phyloP scores from a whole-genome alignment of 53 echinoderm and acorn worm genomes.

The Temnopleurus reevesii region DNA sequence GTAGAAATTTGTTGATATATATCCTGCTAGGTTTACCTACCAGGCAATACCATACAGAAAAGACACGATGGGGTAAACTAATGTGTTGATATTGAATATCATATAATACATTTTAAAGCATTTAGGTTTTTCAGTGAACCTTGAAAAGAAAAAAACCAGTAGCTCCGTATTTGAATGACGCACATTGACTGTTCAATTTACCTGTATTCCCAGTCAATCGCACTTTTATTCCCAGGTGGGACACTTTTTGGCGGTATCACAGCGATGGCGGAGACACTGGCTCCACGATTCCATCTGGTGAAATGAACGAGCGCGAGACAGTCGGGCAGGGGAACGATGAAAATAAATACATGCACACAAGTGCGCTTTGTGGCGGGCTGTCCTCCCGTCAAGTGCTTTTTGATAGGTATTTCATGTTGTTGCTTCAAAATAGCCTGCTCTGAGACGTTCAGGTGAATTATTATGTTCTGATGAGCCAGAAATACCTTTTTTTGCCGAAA shows the following conservation, averaged over 20 bases:
- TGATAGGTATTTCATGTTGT: conserved; percentile 56
- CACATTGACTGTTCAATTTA: no score
- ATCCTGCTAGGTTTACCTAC: no score
- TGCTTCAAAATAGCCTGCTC: conserved; percentile 9
- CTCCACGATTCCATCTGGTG: conserved; percentile 60
- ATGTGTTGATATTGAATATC: no score
- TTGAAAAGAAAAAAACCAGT: no score
- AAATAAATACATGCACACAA: conserved; percentile 60
- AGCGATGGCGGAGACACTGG: background rate
- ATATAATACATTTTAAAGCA: no score
- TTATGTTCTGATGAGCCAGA: background rate
- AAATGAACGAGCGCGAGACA: conserved; percentile 58
- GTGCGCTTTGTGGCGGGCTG: conserved; percentile 55
- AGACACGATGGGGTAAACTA: no score
- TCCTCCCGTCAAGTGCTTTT: conserved; percentile 48
- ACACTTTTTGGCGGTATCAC: conserved; percentile 9
- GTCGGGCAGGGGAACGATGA: conserved; percentile 47
- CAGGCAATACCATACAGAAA: no score
- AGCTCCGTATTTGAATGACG: no score
- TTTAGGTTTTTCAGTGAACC: no score
- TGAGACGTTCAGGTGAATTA: background rate
- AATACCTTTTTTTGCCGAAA: no score
- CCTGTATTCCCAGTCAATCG: background rate
- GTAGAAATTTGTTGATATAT: no score
- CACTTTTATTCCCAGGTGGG: background rate